These are phyloP conservation scores for Cyphomyrus plagiostoma DNA, from an alignment of 2,113 vertebrate species.

Conservation along the genomic window DNA sequence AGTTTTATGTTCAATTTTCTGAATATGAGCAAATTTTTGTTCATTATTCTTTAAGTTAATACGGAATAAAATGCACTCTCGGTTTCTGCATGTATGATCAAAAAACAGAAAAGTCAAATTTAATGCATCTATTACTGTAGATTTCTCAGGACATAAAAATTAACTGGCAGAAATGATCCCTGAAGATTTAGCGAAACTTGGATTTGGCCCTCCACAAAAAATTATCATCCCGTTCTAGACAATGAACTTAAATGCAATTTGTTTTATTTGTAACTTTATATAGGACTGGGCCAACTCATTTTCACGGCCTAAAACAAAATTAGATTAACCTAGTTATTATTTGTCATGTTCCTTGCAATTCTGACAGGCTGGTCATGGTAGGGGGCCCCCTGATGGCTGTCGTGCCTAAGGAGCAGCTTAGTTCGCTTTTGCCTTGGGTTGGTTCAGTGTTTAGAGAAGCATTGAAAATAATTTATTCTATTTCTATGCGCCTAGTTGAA, in stretches of 20 bases:
- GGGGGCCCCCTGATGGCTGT: background rate
- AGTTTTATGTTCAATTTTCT: background rate
- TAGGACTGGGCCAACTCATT: background rate
- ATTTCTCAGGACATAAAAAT: background rate
- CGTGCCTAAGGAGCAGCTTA: background rate
- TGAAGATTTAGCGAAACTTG: background rate
- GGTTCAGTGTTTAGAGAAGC: background rate
- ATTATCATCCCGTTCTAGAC: background rate
- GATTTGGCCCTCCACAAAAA: background rate
- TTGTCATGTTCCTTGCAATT: background rate
- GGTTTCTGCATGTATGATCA: too few relatives aligned
- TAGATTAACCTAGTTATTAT: background rate
- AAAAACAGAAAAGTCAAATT: background rate
- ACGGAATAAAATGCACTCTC: too few relatives aligned
- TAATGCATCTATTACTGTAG: background rate
- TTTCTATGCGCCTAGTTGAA: constrained; percentile 72
- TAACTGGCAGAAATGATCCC: background rate
- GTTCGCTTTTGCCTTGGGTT: background rate
- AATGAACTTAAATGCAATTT: background rate
- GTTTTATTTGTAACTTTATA: too few relatives aligned
- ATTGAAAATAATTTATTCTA: background rate
- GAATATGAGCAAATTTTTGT: too few relatives aligned
- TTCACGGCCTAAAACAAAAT: background rate
- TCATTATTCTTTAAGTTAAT: too few relatives aligned
- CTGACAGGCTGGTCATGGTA: background rate